phyloP scores from a whole-genome alignment of 2,888 invertebrate species.

The Drosophila greeni region DNA sequence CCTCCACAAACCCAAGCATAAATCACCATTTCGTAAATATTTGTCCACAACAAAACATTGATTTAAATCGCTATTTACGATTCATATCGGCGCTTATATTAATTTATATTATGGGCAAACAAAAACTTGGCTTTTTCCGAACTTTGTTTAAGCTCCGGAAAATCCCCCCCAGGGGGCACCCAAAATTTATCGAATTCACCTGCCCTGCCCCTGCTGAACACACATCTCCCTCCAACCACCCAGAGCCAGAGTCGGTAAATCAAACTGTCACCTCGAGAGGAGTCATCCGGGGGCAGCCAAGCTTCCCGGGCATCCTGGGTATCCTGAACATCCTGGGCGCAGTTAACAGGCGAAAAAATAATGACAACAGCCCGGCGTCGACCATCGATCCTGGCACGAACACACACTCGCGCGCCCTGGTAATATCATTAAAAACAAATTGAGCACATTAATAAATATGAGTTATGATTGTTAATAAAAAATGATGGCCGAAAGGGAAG shows the following conservation, averaged over 20 bases:
- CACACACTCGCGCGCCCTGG: slow-evolving; percentile 13
- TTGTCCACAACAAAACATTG: slow-evolving; percentile 1
- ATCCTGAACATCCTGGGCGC: slow-evolving; percentile 13
- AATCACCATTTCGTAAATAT: slow-evolving; percentile 5
- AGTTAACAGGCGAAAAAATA: slow-evolving; percentile 34
- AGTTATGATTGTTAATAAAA: slow-evolving; percentile 66
- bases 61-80: slow-evolving; percentile 14
- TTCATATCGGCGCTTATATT: slow-evolving; percentile 5
- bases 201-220: slow-evolving; percentile 3
- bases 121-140: slow-evolving; percentile 25
- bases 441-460: slow-evolving; percentile 68
- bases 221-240: neutral
- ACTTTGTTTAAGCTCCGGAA: slow-evolving; percentile 12
- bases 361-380: slow-evolving; percentile 24
- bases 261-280: slow-evolving; percentile 32
- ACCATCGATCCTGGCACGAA: slow-evolving; percentile 15
- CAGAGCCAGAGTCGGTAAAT: slow-evolving; percentile 43
- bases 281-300: slow-evolving; percentile 10
- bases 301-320: neutral
- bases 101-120: slow-evolving; percentile 46
- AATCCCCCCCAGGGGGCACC: neutral
- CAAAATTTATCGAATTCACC: slow-evolving; percentile 10
- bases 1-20: neutral
- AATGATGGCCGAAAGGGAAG: slow-evolving; percentile 46
- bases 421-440: slow-evolving; percentile 64